Base-by-base conservation (phyloP, 1,140 invertebrate genomes). In the Diachasma alloeum region DNA sequence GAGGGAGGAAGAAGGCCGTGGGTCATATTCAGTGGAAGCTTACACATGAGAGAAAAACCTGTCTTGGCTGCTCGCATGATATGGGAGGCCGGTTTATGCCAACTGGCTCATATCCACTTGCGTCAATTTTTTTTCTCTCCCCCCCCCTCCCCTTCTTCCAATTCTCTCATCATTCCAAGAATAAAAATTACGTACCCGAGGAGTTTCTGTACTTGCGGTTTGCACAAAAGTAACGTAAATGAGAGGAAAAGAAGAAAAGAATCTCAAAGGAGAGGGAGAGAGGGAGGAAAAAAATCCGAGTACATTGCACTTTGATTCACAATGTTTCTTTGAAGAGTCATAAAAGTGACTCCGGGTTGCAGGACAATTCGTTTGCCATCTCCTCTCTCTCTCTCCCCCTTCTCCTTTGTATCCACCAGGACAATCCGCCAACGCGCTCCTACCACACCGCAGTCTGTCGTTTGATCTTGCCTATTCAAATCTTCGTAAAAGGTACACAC, bases 311-410 rank as follows among this genome's bases (percentile, higher is more conserved):
- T 68, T 68, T 68, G 36, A 68, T 39, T 37, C 66, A 68, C 66
- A 39, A 68, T 68, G 66, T 68, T 68, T 68, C 66, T 68, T 68
- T 68, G 31, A 68, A 37, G 36, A 68, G 66, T 68, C 66, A 39
- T 68, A 68, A 68, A 68, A 68, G 66, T 68, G 26, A 68, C 8
- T 63, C 59, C 39, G n/a, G 66, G 36, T 31, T 37, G 36, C 66
- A 68, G 66, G 36, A 68, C 66, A 68, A 68, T 68, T 36, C 36
- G 66, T 37, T 68, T 37, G n/a, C 31, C 31, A 36, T 36, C 31
- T 19, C 66, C 31, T 66, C 24, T 31, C 6, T 6, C 31, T 31
- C 22, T 36, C 9, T 36, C 26, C 26, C 4, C 26, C 22, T 36
- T 5, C 59, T 22, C 36, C 36, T 68, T 68, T 68, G 66, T 68